Evolutionary conservation across 2,888 invertebrate species (phyloP), one percentile per base, ranked within the genome.

Genomic region (Parnassius smintheus): DNA sequence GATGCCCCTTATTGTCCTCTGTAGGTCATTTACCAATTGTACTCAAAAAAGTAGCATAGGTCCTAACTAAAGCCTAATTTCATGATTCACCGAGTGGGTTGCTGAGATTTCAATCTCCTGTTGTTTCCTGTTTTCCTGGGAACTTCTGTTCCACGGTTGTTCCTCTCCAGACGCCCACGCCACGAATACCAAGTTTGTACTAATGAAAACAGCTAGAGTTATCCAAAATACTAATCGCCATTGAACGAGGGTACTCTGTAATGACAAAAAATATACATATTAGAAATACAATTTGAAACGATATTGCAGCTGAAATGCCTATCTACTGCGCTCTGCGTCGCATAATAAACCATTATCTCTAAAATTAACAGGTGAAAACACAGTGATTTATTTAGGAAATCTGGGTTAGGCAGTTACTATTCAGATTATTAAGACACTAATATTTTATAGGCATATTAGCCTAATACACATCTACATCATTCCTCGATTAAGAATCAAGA

Each of bases 141-240:
- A 56, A 1, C 80, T 85, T 65, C 93, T 92, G 81, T 96, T 96
- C 96, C 96, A 97, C 75, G 93, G 93, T 72, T 97, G 96, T 45
- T 95, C 93, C 59, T 96, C 95, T 0, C 95, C 96, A 11, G 95
- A 95, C 0, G 95, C 96, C 88, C 94, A 96, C 9, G 95, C 75
- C 1, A 95, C 88, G 80, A 95, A 97, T 9, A 96, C 89, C 1
- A 95, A 66, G 78, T 96, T 96, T 0, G 96, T 95, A 0, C 93
- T 73, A n/a, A 94, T 81, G 75, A 96, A 95, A 1, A 96, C 94
- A 0, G 83, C 94, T 25, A 96, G 91, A 4, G 96, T 94, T 71
- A 97, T 95, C 95, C 96, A 96, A 83, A 97, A 97, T 0, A 97
- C 96, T 2, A 93, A 75, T 41, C 95, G 92, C 97, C 97, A 97